A percentile compares a stretch with the other conserved stretches of the same genome.
Evolutionary conservation across 2,113 vertebrate species (phyloP).

Genomic region (Epinephelus fuscoguttatus): DNA sequence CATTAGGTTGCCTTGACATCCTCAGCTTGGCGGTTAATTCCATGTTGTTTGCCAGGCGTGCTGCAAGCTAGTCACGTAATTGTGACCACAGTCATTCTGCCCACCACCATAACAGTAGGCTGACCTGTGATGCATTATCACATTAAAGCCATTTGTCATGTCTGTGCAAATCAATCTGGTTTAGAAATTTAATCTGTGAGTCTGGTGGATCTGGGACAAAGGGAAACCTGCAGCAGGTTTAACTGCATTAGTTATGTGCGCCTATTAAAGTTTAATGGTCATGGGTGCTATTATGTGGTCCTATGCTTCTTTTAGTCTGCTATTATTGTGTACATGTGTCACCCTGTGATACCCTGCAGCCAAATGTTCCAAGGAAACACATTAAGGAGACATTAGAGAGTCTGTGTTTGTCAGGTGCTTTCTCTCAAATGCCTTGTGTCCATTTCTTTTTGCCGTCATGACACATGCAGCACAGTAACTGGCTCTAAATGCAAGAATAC

Average conservation of each 20-base stretch:
- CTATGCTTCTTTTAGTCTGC: conserved; percentile 54
- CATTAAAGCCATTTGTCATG: conserved; percentile 62
- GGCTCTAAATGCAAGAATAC: conserved; percentile 17
- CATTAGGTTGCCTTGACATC: conserved; percentile 65
- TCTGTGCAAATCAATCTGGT: conserved; percentile 73
- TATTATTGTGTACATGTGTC: conserved; percentile 72
- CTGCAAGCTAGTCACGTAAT: conserved; percentile 58
- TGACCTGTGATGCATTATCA: conserved; percentile 61
- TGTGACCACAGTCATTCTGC: conserved; percentile 39
- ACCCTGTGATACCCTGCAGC: conserved; percentile 64
- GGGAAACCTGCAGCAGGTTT: conserved; percentile 53
- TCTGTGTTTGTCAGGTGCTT: conserved; percentile 50
- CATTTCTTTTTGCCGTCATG: conserved; percentile 38
- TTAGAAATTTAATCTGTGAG: conserved; percentile 65
- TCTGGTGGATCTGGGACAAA: conserved; percentile 44
- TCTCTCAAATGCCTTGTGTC: conserved; percentile 48
- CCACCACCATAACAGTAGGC: conserved; percentile 15
- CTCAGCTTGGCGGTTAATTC: conserved; percentile 47
- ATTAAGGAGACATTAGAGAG: conserved; percentile 70
- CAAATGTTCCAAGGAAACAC: conserved; percentile 64
- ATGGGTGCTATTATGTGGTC: conserved; percentile 60
- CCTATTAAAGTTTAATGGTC: conserved; percentile 79
- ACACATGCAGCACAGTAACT: conserved; percentile 31
- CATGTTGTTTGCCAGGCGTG: conserved; percentile 50
- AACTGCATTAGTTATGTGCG: conserved; percentile 71